phyloP scores from a whole-genome alignment of 2,113 vertebrate genomes.

The Delphinus delphis region DNA sequence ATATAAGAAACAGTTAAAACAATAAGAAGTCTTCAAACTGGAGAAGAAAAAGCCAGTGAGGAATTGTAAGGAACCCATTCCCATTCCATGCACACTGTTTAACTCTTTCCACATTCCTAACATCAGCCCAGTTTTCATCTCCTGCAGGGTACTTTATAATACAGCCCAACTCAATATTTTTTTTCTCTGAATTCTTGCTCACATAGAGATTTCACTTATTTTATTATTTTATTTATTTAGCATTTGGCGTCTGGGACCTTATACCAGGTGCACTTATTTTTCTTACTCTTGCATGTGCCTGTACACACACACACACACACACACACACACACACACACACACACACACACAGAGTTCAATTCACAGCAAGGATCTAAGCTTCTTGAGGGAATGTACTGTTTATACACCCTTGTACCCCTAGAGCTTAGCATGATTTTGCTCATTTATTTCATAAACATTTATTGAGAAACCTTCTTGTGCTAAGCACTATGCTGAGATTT shows the following conservation, averaged over 20 bases:
- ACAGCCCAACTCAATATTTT: background rate
- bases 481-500: background rate
- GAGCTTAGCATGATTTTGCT: background rate
- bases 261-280: background rate
- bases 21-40: background rate
- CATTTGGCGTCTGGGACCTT: background rate
- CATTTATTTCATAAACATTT: slow-evolving; percentile 1
- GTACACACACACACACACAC: background rate
- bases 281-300: background rate
- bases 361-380: background rate
- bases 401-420: background rate
- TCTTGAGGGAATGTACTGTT: background rate
- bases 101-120: background rate
- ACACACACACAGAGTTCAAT: background rate
- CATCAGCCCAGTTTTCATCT: background rate
- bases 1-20: background rate
- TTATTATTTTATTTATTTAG: background rate
- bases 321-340: background rate
- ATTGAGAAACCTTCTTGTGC: background rate
- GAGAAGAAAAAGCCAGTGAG: background rate
- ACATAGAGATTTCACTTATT: background rate
- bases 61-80: background rate
- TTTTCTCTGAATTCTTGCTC: background rate
- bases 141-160: background rate
- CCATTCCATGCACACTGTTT: background rate